These are phyloP conservation scores for Drosophila eohydei DNA, from an alignment of 2,888 invertebrate species.

Conservation along the genomic window DNA sequence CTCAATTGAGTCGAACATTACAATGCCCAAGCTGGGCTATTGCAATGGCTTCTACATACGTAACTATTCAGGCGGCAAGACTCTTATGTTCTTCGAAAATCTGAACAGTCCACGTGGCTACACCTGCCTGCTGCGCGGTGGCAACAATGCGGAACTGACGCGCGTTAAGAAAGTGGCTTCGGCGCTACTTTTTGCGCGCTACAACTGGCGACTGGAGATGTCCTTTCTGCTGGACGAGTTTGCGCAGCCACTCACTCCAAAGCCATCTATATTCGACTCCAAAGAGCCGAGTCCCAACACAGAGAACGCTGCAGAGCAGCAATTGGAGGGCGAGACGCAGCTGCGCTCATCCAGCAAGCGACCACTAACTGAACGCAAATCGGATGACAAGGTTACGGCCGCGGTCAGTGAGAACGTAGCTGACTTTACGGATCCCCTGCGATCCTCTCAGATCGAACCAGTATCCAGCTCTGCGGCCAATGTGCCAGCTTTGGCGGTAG, in stretches of 20 bases:
- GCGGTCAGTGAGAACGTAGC: constrained; percentile 84
- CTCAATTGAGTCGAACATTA: constrained; percentile 94
- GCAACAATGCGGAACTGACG: constrained; percentile 89
- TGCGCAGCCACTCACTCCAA: constrained; percentile 89
- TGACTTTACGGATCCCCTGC: constrained; percentile 94
- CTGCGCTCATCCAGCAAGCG: constrained; percentile 43
- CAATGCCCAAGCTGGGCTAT: constrained; percentile 92
- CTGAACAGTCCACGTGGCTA: constrained; percentile 93
- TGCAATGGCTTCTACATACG: constrained; percentile 93
- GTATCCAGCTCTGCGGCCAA: constrained; percentile 84
- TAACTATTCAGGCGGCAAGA: constrained; percentile 89
- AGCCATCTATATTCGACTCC: constrained; percentile 86
- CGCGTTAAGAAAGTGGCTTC: constrained; percentile 93
- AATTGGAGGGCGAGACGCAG: constrained; percentile 48
- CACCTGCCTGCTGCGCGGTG: constrained; percentile 95
- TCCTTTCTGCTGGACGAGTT: constrained; percentile 95
- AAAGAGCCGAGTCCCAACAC: constrained; percentile 83
- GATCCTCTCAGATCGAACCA: constrained; percentile 84
- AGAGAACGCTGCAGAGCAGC: constrained; percentile 63
- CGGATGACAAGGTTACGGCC: constrained; percentile 87
- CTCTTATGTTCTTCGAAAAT: constrained; percentile 97
- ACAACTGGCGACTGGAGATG: constrained; percentile 96
- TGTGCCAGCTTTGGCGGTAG: constrained; percentile 83
- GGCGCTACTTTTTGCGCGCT: constrained; percentile 90
- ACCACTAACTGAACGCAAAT: constrained; percentile 75